Conservation (phyloP, 92 coral and sea anemone species). For the Porites rus region DNA sequence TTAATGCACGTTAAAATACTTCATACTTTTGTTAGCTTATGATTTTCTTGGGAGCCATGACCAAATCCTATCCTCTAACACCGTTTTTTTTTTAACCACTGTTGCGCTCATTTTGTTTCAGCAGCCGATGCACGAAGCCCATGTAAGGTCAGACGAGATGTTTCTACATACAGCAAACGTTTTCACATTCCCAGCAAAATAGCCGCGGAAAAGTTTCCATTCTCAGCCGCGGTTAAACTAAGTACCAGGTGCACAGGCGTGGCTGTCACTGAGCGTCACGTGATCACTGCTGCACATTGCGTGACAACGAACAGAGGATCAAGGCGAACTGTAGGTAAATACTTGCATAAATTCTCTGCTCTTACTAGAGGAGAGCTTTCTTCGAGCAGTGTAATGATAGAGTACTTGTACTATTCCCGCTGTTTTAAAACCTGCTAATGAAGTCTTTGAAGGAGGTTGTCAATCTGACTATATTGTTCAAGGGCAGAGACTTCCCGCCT, state of each 20-base stretch:
- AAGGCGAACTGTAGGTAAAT: constrained; percentile 6
- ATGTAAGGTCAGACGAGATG: constrained; percentile 14
- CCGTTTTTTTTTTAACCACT: not conserved
- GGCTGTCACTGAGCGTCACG: constrained; percentile 66
- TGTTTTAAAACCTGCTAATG: too few species aligned
- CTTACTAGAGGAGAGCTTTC: not conserved
- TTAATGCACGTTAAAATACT: too few species aligned
- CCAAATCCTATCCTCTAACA: not conserved
- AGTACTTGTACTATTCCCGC: too few species aligned
- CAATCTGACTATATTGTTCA: too few species aligned
- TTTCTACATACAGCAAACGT: constrained; percentile 20
- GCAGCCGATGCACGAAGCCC: not conserved
- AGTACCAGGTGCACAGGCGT: constrained; percentile 48
- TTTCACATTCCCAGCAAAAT: constrained; percentile 39
- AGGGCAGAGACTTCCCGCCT: too few species aligned
- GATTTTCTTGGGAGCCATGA: too few species aligned
- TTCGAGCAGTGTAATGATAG: not conserved
- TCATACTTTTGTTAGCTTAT: too few species aligned
- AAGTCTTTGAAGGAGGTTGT: too few species aligned
- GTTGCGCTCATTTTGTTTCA: not conserved
- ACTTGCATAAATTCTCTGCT: not conserved
- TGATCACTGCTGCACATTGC: constrained; percentile 61
- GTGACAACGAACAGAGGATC: constrained; percentile 28
- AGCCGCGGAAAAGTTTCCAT: constrained; percentile 56
- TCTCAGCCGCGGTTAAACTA: constrained; percentile 50